phyloP scores from a whole-genome alignment of 2,113 vertebrate species.

The Erinaceus europaeus region DNA sequence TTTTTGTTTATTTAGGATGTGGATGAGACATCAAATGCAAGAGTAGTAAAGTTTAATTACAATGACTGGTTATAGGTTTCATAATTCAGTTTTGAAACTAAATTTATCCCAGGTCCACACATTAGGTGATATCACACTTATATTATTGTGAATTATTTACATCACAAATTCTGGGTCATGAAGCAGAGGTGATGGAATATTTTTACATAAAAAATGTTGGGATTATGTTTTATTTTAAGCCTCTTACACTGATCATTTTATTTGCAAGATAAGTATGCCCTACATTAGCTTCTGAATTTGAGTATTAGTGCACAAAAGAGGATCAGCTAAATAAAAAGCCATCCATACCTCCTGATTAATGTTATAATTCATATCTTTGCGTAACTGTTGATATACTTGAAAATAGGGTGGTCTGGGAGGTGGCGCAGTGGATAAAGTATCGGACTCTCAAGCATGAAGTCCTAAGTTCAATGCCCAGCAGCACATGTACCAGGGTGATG shows the following conservation, averaged over 20 bases:
- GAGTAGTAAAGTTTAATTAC: not conserved
- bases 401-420: not conserved
- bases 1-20: not conserved
- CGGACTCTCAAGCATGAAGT: no score
- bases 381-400: not conserved
- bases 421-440: no score
- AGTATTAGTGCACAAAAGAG: not conserved
- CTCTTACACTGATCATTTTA: conserved; percentile 58
- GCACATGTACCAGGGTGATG: no score
- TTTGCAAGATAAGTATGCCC: conserved; percentile 45
- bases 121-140: conserved; percentile 72
- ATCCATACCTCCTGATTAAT: not conserved
- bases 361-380: not conserved
- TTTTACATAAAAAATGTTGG: conserved; percentile 68
- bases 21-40: not conserved
- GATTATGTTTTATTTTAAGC: conserved; percentile 71
- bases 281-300: conserved; percentile 50
- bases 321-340: not conserved
- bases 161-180: conserved; percentile 69
- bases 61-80: not conserved
- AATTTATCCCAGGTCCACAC: conserved; percentile 54
- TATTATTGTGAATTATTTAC: conserved; percentile 74
- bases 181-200: conserved; percentile 67
- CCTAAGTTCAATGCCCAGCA: no score
- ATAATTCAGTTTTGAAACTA: conserved; percentile 50